Evolutionary conservation across 1,140 invertebrate genomes (phyloP).

Genomic region (Cardiocondyla obscurior): DNA sequence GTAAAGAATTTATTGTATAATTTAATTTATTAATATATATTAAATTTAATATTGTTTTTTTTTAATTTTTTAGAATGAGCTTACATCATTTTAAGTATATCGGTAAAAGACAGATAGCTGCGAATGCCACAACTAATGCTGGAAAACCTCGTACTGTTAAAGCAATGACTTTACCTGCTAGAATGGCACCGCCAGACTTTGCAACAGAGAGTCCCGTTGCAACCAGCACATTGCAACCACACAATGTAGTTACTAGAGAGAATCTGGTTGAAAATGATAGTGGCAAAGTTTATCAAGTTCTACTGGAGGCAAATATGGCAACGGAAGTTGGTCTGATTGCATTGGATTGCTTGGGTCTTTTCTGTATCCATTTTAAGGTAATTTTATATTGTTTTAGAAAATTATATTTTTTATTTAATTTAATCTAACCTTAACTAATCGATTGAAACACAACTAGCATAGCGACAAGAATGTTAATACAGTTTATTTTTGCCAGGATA

Average conservation of each 20-base stretch:
- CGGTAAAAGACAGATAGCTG: conserved; percentile 90
- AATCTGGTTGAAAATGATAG: conserved; percentile 86
- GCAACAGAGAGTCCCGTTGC: conserved; percentile 81
- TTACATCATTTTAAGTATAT: conserved; percentile 95
- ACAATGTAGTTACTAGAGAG: conserved; percentile 83
- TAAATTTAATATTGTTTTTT: not conserved
- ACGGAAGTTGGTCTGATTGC: conserved; percentile 95
- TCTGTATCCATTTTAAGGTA: conserved; percentile 91
- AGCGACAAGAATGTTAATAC: not conserved
- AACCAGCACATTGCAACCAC: conserved; percentile 85
- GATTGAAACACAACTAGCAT: not conserved
- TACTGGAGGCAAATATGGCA: conserved; percentile 94
- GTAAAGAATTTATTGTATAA: conserved; percentile 71
- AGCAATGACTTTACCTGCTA: conserved; percentile 90
- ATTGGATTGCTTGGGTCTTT: conserved; percentile 93
- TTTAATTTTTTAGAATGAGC: conserved; percentile 87
- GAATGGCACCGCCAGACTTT: conserved; percentile 89
- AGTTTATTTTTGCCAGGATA: conserved; percentile 79
- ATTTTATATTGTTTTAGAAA: conserved; percentile 56
- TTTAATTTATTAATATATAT: not conserved
- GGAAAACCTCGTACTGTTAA: conserved; percentile 85
- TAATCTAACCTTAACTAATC: not conserved
- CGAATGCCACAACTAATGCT: conserved; percentile 81
- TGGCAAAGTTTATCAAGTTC: conserved; percentile 86
- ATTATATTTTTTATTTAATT: not conserved